Evolutionary conservation across 2,888 invertebrate species (phyloP), one percentile per base, ranked within the genome.

Genomic region (Ornithoptera alexandrae): DNA sequence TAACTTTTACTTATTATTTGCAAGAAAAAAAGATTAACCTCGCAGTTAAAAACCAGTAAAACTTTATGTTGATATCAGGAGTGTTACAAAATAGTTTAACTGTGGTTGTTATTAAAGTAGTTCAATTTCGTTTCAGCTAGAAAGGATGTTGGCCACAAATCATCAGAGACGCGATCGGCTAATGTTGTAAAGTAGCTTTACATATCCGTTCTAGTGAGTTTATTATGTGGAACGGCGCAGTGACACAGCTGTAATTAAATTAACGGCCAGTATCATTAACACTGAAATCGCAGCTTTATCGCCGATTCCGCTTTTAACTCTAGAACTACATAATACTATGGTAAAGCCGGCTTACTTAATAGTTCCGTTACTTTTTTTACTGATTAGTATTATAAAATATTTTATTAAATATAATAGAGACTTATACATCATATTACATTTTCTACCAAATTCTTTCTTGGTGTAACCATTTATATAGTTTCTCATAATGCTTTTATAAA

Each of bases 221-320:
- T 87, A 88, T 89, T 89, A 88, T 85, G 83, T 85, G 77, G 83
- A 87, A 81, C 79, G 78, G 81, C 80, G 81, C 81, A 79, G 79
- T 86, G 88, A 88, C 87, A 85, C 87, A 89, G 82, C 84, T 79
- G 86, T 84, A 90, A 90, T 90, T 90, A 90, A 89, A 87, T 78
- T 90, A 90, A 90, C 90, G 88, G 90, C 79, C 81, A 80, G 75
- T 77, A 80, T 86, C 87, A 86, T 89, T 87, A 89, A 88, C 82
- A 81, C 82, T 78, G 74, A 77, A 82, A 79, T 79, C 78, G 77
- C 80, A 77, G 80, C 79, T 82, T 83, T 78, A 82, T 81, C 76
- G 78, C 75, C 76, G 76, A 80, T 82, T 80, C 73, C 77, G 80
- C 80, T 77, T 79, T 81, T 77, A 80, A 81, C 80, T 80, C 78